Conservation (phyloP, 2,797 vertebrate species). For the Urocyon cinereoargenteus region DNA sequence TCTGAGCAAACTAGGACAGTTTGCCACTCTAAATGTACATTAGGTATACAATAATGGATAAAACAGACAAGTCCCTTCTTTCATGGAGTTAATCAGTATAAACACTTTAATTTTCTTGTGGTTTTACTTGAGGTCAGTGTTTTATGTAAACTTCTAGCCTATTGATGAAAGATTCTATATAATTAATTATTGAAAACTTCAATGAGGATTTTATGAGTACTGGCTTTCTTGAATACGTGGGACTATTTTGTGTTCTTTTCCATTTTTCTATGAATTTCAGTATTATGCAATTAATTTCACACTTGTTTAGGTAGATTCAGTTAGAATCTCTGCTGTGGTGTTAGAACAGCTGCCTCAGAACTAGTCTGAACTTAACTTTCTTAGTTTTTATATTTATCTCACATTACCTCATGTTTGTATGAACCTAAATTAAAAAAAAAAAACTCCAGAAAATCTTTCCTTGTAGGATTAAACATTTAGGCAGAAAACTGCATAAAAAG, state of each 20-base stretch:
- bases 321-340: background rate
- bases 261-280: slow-evolving; percentile 21
- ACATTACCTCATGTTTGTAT: background rate
- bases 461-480: slow-evolving; percentile 21
- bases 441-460: background rate
- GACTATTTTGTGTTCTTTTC: background rate
- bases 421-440: background rate
- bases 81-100: background rate
- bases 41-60: background rate
- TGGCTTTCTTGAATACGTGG: background rate
- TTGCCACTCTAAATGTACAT: background rate
- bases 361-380: slow-evolving; percentile 22
- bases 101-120: slow-evolving; percentile 9
- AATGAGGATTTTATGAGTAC: background rate
- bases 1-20: background rate
- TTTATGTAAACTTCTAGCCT: background rate
- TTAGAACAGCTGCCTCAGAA: background rate
- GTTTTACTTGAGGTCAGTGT: slow-evolving; percentile 29
- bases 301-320: background rate
- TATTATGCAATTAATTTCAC: slow-evolving; percentile 41
- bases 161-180: background rate
- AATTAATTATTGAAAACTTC: slow-evolving; percentile 11
- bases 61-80: background rate
- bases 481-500: slow-evolving; percentile 4
- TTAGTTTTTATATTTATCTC: background rate